Percentiles rank a stretch among this genome's conserved stretches.
These are phyloP conservation scores for Antennarius striatus DNA, from an alignment of 2,113 vertebrate species.

Conservation along the genomic window DNA sequence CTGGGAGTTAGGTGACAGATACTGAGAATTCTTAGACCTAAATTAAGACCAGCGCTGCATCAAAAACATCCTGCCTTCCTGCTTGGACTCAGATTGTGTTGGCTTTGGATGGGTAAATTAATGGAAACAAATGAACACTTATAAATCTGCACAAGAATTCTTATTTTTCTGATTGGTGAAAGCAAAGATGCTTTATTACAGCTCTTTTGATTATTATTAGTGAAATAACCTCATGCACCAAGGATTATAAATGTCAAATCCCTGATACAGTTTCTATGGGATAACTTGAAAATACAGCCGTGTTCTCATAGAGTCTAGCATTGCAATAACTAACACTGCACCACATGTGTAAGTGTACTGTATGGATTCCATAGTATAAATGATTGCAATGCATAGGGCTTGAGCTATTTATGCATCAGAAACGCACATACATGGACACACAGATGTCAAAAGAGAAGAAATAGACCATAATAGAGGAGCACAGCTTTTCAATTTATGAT, in stretches of 20 bases:
- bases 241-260: too few relatives aligned
- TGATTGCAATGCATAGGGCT: not conserved
- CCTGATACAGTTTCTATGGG: too few relatives aligned
- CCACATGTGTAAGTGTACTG: not conserved
- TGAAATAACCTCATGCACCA: too few relatives aligned
- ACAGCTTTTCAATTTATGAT: not conserved
- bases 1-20: constrained; percentile 79
- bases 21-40: constrained; percentile 83
- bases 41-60: constrained; percentile 84
- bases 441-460: not conserved
- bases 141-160: not conserved
- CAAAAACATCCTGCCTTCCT: constrained; percentile 85
- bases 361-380: constrained; percentile 14
- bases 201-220: too few relatives aligned
- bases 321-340: not conserved
- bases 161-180: too few relatives aligned
- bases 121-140: constrained; percentile 3
- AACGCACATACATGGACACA: not conserved
- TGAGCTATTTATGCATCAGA: not conserved
- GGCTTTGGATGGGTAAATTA: constrained; percentile 63
- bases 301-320: too few relatives aligned
- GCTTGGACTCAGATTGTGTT: constrained; percentile 71
- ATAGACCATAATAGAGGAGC: not conserved
- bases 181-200: too few relatives aligned
- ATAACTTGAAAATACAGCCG: too few relatives aligned